Conservation (phyloP, 2,113 vertebrate species). For the Raja brachyura region DNA sequence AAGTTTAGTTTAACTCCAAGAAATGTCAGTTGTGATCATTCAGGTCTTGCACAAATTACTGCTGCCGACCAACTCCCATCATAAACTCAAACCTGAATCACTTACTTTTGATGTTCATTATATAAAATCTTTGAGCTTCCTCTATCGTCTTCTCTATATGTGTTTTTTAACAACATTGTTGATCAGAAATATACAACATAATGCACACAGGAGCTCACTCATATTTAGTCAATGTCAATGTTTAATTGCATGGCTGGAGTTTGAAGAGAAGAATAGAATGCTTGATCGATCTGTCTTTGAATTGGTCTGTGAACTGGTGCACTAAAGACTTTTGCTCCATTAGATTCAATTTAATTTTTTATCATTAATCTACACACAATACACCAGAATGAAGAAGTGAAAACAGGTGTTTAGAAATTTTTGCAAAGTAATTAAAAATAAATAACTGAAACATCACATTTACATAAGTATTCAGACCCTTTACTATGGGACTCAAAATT, state of each 20-base stretch:
- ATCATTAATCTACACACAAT: too few relatives aligned
- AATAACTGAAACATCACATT: too few relatives aligned
- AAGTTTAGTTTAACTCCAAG: neutral
- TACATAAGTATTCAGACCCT: too few relatives aligned
- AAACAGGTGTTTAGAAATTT: too few relatives aligned
- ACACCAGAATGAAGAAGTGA: too few relatives aligned
- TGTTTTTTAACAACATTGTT: neutral
- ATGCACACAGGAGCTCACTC: neutral
- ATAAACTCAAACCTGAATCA: constrained; percentile 5
- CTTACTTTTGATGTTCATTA: neutral
- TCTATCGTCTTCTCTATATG: neutral
- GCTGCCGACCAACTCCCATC: neutral
- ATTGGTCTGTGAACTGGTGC: neutral
- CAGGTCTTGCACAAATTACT: neutral
- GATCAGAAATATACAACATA: neutral
- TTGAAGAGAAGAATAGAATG: neutral
- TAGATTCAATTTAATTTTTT: too few relatives aligned
- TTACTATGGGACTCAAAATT: too few relatives aligned
- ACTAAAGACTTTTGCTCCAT: neutral
- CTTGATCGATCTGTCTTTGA: neutral
- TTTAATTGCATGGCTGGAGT: neutral
- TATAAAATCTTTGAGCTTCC: neutral
- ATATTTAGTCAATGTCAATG: neutral
- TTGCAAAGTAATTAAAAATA: too few relatives aligned
- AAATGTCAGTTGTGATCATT: neutral